phyloP scores from a whole-genome alignment of 1,140 invertebrate genomes.

The Araneus ventricosus region DNA sequence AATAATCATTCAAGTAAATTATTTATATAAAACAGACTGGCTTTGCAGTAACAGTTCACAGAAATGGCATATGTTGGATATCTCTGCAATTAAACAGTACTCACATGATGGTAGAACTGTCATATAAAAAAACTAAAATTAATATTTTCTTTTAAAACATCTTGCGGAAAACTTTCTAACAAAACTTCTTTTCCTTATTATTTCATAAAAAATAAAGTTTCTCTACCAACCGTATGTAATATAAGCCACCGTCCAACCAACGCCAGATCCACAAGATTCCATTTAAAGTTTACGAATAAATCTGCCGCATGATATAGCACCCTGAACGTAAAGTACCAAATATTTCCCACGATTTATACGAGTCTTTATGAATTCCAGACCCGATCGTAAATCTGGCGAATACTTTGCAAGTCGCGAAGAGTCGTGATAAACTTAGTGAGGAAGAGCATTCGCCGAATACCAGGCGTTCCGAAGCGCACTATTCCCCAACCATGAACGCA shows the following conservation, averaged over 20 bases:
- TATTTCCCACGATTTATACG: not conserved
- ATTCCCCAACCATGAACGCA: not conserved
- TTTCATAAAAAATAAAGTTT: not conserved
- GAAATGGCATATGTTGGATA: not conserved
- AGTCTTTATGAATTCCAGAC: not conserved
- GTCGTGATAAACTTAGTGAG: conserved; percentile 30
- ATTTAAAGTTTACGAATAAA: not conserved
- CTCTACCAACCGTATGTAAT: no score
- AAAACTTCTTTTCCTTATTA: not conserved
- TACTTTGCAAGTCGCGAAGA: not conserved
- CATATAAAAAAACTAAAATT: no score
- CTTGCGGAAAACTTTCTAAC: not conserved
- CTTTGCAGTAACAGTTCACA: no score
- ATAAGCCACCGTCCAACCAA: not conserved
- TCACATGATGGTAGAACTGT: not conserved
- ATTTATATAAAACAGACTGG: no score
- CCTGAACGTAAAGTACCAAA: not conserved
- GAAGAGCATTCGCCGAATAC: conserved; percentile 19
- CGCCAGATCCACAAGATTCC: not conserved
- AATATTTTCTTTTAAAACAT: not conserved
- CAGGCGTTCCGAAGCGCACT: not conserved
- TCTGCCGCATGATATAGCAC: not conserved
- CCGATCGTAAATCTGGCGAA: not conserved
- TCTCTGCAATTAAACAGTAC: not conserved
- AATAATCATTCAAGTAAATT: no score